Evolutionary conservation across 2,113 vertebrate genomes (phyloP).

Genomic region (Nymphicus hollandicus): DNA sequence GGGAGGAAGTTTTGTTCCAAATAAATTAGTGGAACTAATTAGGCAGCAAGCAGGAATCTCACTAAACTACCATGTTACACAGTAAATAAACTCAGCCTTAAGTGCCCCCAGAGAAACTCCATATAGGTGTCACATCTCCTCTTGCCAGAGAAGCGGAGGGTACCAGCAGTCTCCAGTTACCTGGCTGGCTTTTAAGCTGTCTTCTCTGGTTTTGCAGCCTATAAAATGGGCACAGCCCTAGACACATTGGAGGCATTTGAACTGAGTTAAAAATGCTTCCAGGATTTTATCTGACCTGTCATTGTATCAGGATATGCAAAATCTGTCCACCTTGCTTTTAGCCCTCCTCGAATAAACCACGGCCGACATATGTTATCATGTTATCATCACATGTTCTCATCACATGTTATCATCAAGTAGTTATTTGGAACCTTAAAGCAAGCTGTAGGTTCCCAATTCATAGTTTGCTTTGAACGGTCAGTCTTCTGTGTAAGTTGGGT

Average conservation of each 20-base stretch:
- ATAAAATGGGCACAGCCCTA: not conserved
- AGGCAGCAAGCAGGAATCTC: slow-evolving; percentile 36
- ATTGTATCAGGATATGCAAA: not conserved
- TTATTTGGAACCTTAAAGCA: not conserved
- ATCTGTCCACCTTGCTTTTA: not conserved
- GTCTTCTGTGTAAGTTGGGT: not conserved
- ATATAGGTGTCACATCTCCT: not conserved
- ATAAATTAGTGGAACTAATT: slow-evolving; percentile 57
- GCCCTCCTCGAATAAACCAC: fast-evolving
- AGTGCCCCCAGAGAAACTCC: slow-evolving; percentile 18
- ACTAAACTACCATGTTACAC: slow-evolving; percentile 2
- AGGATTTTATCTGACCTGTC: not conserved
- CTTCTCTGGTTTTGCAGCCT: not conserved
- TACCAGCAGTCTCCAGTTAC: not conserved
- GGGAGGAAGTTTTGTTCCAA: slow-evolving; percentile 5
- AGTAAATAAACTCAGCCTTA: slow-evolving; percentile 42
- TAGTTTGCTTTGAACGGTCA: not conserved
- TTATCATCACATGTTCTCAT: no score
- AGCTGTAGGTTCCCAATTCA: not conserved
- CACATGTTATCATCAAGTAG: fast-evolving
- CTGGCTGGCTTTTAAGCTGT: not conserved
- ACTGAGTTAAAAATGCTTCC: not conserved
- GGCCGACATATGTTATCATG: fast-evolving
- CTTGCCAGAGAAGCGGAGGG: not conserved
- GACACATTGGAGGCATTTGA: not conserved